A percentile compares a stretch with the other conserved stretches of the same genome.
These are phyloP conservation scores for Symphodus melops DNA, from an alignment of 2,113 vertebrate genomes.

Conservation along the genomic window DNA sequence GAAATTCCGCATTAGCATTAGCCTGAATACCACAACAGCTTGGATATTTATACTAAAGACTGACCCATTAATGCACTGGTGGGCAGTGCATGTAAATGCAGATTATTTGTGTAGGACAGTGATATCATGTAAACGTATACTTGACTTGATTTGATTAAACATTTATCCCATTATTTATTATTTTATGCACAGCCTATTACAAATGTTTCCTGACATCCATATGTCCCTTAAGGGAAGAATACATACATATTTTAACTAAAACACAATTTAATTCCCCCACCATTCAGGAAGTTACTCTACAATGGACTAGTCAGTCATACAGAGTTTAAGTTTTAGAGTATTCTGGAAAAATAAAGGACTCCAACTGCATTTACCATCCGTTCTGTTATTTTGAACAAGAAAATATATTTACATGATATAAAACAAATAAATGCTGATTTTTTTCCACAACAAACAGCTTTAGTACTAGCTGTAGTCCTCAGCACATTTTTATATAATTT, in stretches of 20 bases:
- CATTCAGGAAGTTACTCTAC: too few species aligned
- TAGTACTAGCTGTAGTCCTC: neutral
- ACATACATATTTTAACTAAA: neutral
- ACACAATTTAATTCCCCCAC: too few species aligned
- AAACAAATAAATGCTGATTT: too few species aligned
- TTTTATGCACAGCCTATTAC: neutral
- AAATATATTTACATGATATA: too few species aligned
- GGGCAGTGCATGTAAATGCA: slow-evolving; percentile 9
- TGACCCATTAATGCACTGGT: slow-evolving; percentile 34
- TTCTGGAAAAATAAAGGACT: too few species aligned
- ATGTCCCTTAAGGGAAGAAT: neutral
- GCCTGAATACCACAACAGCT: slow-evolving; percentile 23
- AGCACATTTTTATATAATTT: neutral
- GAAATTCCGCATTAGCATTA: slow-evolving; percentile 24
- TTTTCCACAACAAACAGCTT: neutral
- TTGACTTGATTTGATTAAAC: neutral
- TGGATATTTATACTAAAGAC: slow-evolving; percentile 22
- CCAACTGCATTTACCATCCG: too few species aligned
- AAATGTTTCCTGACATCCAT: neutral
- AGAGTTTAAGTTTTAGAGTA: too few species aligned
- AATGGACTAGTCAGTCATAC: too few species aligned
- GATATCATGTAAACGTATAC: neutral
- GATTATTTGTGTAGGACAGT: neutral
- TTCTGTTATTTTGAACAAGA: too few species aligned
- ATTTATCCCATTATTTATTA: slow-evolving; percentile 7